Percentiles rank a stretch among this genome's conserved stretches.
phyloP scores from a whole-genome alignment of 2,888 invertebrate species.

The Chydorus sphaericus region DNA sequence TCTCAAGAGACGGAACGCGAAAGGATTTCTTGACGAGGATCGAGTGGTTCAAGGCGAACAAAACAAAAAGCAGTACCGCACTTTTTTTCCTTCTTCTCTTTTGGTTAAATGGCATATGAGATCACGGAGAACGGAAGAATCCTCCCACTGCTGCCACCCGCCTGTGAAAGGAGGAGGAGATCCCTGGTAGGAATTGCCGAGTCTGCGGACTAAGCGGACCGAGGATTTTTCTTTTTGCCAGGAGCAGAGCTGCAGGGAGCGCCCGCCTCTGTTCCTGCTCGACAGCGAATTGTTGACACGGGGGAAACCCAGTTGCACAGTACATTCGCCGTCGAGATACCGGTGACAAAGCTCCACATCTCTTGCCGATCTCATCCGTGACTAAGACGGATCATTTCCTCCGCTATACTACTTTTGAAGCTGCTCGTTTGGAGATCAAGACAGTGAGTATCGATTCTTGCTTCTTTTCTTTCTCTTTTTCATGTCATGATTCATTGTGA shows the following conservation, averaged over 20 bases:
- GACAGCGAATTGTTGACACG: neutral
- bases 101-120: too few relatives aligned
- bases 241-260: neutral
- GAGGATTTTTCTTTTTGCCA: neutral
- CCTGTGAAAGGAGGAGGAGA: too few relatives aligned
- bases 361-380: too few relatives aligned
- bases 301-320: neutral
- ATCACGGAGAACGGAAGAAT: too few relatives aligned
- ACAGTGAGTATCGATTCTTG: neutral
- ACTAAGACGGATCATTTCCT: too few relatives aligned
- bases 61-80: neutral
- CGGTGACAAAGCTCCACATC: neutral
- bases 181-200: too few relatives aligned
- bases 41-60: neutral
- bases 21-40: too few relatives aligned
- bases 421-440: neutral
- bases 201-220: slow-evolving; percentile 1
- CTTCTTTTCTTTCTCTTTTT: neutral
- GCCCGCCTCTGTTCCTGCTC: neutral
- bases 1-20: too few relatives aligned
- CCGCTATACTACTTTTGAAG: too few relatives aligned
- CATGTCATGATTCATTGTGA: too few relatives aligned
- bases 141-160: too few relatives aligned
- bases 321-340: neutral
- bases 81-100: neutral